Evolutionary conservation across 2,888 invertebrate species (phyloP).

Genomic region (Idaea dimidiata): DNA sequence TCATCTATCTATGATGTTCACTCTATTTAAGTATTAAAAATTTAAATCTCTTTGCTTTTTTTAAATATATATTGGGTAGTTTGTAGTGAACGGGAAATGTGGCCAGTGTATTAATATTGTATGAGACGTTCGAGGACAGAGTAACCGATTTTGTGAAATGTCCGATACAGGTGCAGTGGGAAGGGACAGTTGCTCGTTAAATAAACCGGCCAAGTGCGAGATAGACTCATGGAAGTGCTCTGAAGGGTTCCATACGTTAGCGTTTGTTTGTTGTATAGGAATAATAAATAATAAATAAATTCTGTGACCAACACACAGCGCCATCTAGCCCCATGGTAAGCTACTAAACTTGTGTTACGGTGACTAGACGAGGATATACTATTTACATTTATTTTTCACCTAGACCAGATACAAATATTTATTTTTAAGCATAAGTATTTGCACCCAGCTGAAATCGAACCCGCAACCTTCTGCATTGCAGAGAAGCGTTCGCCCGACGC

Average conservation of each 20-base stretch:
- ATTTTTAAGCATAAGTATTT: too few species aligned
- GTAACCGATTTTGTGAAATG: slow-evolving; percentile 23
- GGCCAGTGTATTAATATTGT: slow-evolving; percentile 31
- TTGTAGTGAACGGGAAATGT: slow-evolving; percentile 23
- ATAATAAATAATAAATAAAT: too few species aligned
- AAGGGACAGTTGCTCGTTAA: neutral
- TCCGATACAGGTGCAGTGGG: slow-evolving; percentile 14
- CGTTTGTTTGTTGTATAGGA: too few species aligned
- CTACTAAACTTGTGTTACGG: too few species aligned
- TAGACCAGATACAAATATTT: too few species aligned
- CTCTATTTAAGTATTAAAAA: neutral
- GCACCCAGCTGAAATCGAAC: too few species aligned
- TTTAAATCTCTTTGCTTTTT: slow-evolving; percentile 12
- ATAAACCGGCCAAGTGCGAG: neutral
- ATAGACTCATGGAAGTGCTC: neutral
- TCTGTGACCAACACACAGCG: too few species aligned
- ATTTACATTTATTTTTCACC: too few species aligned
- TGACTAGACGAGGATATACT: too few species aligned
- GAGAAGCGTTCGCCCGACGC: too few species aligned
- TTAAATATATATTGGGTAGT: slow-evolving; percentile 32
- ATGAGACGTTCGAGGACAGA: slow-evolving; percentile 23
- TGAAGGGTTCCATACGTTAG: neutral
- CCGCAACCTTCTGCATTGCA: too few species aligned
- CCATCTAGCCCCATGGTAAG: too few species aligned
- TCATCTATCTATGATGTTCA: neutral